A percentile compares a stretch with the other conserved stretches of the same genome.
Conservation (phyloP, 2,888 invertebrate species). For the Meteorus cinctellus region DNA sequence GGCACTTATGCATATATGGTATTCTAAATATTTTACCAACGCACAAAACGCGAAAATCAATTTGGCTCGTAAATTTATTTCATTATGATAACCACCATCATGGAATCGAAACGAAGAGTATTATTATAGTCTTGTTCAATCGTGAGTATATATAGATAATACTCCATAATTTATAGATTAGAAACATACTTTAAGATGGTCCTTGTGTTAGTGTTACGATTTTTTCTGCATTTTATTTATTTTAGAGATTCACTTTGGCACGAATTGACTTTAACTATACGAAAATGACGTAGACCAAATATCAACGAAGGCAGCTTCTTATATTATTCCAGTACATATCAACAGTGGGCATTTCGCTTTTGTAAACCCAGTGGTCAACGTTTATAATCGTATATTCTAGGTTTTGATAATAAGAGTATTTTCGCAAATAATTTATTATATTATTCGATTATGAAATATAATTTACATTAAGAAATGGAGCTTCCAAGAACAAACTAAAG, state of each 20-base stretch:
- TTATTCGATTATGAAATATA: background rate
- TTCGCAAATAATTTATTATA: background rate
- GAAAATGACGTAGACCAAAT: background rate
- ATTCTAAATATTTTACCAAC: slow-evolving; percentile 20
- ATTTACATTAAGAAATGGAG: background rate
- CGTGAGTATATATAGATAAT: background rate
- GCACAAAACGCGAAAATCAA: slow-evolving; percentile 6
- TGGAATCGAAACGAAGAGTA: slow-evolving; percentile 3
- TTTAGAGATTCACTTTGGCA: background rate
- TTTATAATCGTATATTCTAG: slow-evolving; percentile 29
- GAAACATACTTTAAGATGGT: background rate
- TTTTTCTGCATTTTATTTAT: background rate
- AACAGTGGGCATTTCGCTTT: slow-evolving; percentile 64
- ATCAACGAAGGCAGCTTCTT: background rate
- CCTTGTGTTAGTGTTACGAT: background rate
- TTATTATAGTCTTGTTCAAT: slow-evolving; percentile 17
- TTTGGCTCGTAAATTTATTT: background rate
- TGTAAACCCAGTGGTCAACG: slow-evolving; percentile 12
- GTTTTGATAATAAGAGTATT: slow-evolving; percentile 19
- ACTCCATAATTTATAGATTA: slow-evolving; percentile 10
- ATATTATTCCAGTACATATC: slow-evolving; percentile 63
- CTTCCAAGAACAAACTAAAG: slow-evolving; percentile 5
- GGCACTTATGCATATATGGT: slow-evolving; percentile 3
- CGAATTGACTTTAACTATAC: background rate
- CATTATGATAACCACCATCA: background rate